Conservation (phyloP, 2,113 vertebrate species). For the Oostethus manadensis region DNA sequence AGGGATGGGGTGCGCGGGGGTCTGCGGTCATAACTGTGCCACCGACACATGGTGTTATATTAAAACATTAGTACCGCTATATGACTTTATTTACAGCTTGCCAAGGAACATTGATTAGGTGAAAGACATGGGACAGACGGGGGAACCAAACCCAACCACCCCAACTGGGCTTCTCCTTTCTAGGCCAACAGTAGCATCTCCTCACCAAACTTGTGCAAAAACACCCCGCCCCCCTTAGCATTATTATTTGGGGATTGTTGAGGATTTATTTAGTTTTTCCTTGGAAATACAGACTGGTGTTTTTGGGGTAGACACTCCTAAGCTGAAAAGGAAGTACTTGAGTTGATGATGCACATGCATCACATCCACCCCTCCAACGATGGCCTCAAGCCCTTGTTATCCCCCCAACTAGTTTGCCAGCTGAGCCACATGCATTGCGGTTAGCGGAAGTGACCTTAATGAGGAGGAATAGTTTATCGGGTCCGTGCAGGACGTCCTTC, state of each 20-base stretch:
- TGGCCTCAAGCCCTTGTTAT: slow-evolving; percentile 13
- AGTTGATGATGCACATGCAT: neutral
- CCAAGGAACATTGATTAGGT: slow-evolving; percentile 71
- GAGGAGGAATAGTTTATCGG: slow-evolving; percentile 48
- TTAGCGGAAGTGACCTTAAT: slow-evolving; percentile 51
- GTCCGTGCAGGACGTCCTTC: slow-evolving; percentile 46
- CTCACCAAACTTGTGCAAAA: slow-evolving; percentile 44
- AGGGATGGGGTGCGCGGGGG: slow-evolving; percentile 42
- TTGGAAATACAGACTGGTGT: neutral
- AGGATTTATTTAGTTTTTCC: neutral
- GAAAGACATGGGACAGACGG: slow-evolving; percentile 64
- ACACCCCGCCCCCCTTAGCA: slow-evolving; percentile 7
- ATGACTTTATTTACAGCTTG: slow-evolving; percentile 74
- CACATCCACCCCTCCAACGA: neutral
- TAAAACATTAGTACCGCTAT: slow-evolving; percentile 77
- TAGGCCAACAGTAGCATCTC: slow-evolving; percentile 53
- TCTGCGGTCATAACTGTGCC: slow-evolving; percentile 49
- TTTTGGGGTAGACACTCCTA: neutral
- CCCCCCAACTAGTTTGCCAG: slow-evolving; percentile 37
- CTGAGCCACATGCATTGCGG: slow-evolving; percentile 38
- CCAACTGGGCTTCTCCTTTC: slow-evolving; percentile 46
- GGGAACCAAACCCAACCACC: slow-evolving; percentile 54
- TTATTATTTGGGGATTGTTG: neutral
- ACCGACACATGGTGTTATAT: slow-evolving; percentile 71
- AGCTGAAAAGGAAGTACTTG: neutral